These are phyloP conservation scores for Charina bottae DNA, from an alignment of 2,113 vertebrate species.

Conservation along the genomic window DNA sequence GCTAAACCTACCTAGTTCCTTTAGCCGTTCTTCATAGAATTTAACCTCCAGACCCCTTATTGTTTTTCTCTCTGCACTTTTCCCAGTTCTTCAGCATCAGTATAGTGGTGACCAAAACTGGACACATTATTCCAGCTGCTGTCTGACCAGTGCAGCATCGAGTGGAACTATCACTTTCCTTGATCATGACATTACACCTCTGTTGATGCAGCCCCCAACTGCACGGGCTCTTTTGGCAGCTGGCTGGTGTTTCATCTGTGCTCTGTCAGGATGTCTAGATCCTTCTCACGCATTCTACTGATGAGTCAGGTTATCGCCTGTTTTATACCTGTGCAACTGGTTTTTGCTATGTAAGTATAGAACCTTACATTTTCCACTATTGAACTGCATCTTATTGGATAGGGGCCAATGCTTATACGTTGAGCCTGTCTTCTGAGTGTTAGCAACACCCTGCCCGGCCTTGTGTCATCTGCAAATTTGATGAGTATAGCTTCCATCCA, in stretches of 20 bases:
- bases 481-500: no score
- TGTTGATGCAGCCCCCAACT: not conserved
- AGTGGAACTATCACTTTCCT: not conserved
- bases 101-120: not conserved
- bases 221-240: not conserved
- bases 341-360: no score
- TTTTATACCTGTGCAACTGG: no score
- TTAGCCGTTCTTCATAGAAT: not conserved
- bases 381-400: not conserved
- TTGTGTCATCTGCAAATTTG: no score
- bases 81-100: not conserved
- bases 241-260: not conserved
- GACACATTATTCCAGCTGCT: not conserved
- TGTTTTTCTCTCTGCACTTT: not conserved
- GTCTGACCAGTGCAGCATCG: not conserved
- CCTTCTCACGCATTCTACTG: not conserved
- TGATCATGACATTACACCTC: not conserved
- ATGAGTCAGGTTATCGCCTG: not conserved
- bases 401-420: no score
- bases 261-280: not conserved
- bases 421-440: no score
- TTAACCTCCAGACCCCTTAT: not conserved
- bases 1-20: not conserved
- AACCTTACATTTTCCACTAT: not conserved
- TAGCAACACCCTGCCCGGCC: no score